These are phyloP conservation scores for Cuculus canorus DNA, from an alignment of 2,797 vertebrate species.

Conservation along the genomic window DNA sequence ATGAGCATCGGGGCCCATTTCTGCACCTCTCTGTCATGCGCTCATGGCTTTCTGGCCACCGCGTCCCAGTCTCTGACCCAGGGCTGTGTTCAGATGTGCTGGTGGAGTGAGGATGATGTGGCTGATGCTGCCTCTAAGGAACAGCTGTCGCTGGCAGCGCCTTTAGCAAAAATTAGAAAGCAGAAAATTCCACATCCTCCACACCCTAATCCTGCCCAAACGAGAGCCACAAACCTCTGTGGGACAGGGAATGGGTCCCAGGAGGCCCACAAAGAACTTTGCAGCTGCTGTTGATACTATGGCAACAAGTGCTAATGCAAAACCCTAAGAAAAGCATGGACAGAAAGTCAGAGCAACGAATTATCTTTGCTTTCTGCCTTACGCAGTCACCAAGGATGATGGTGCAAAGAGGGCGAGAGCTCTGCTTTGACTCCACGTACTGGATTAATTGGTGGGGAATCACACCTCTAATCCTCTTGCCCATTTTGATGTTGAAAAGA, in stretches of 20 bases:
- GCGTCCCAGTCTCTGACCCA: background rate
- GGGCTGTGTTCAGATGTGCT: rapidly evolving
- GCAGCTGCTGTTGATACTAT: background rate
- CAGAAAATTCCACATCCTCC: background rate
- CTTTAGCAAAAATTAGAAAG: background rate
- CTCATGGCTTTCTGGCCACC: background rate
- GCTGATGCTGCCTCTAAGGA: background rate
- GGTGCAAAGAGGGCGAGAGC: background rate
- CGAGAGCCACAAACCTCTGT: background rate
- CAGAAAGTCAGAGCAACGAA: background rate
- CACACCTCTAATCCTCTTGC: background rate
- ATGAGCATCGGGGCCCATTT: rapidly evolving
- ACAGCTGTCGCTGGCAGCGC: rapidly evolving
- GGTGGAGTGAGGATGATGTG: background rate
- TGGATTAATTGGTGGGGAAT: rapidly evolving
- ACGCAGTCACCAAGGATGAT: rapidly evolving
- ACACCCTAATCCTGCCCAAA: background rate
- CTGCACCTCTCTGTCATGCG: background rate
- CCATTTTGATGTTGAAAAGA: rapidly evolving
- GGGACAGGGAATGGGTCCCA: background rate
- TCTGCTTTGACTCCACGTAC: rapidly evolving
- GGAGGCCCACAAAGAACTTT: background rate
- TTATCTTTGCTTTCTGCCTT: background rate
- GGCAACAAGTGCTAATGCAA: constrained; percentile 23
- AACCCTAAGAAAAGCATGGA: background rate